phyloP scores from a whole-genome alignment of 1,140 invertebrate genomes.

The Cyclina sinensis region DNA sequence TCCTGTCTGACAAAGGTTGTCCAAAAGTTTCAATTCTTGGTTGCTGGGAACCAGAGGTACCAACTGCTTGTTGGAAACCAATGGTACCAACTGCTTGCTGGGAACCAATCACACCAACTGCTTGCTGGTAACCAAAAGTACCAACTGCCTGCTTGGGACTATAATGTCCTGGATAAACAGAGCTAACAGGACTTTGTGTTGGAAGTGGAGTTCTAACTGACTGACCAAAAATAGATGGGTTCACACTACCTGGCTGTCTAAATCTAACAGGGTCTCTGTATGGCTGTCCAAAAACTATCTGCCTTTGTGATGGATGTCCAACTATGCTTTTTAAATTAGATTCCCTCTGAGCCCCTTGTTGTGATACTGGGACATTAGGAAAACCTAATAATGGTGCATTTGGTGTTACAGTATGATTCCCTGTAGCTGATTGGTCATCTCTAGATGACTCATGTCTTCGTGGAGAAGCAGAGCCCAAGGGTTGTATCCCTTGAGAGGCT shows the following conservation, averaged over 20 bases:
- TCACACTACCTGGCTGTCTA: too few relatives aligned
- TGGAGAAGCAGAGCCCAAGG: neutral
- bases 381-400: neutral
- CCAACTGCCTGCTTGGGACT: neutral
- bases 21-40: neutral
- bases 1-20: neutral
- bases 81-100: neutral
- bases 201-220: neutral
- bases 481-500: neutral
- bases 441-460: neutral
- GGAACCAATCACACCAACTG: neutral
- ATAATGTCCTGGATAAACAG: neutral
- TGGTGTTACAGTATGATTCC: neutral
- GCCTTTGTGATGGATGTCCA: neutral
- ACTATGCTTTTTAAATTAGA: neutral
- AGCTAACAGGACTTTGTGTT: neutral
- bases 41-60: neutral
- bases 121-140: neutral
- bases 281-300: constrained; percentile 20
- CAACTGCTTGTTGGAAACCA: neutral
- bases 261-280: too few relatives aligned
- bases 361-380: neutral
- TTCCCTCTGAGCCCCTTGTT: neutral
- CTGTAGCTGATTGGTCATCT: neutral
- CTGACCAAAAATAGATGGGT: constrained; percentile 22